Evolutionary conservation across 2,888 invertebrate species (phyloP).

Genomic region (Hipparchia sbordonii): DNA sequence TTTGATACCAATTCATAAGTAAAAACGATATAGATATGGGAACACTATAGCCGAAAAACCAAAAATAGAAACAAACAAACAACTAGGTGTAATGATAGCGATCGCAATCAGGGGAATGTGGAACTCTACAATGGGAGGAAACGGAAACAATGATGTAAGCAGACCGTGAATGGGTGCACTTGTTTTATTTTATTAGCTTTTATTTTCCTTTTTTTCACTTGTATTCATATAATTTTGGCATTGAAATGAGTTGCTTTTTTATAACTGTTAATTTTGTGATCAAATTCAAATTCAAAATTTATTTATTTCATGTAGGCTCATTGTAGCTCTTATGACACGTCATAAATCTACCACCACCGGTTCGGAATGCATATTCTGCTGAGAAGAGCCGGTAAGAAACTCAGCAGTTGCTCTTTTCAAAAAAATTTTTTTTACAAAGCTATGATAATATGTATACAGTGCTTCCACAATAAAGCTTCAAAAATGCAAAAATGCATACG

Average conservation of each 20-base stretch:
- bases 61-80: not conserved
- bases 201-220: slow-evolving; percentile 13
- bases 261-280: not conserved
- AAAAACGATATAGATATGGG: not conserved
- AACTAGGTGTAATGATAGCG: slow-evolving; percentile 16
- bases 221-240: slow-evolving; percentile 7
- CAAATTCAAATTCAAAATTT: too few relatives aligned
- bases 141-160: slow-evolving; percentile 48
- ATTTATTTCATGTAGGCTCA: too few relatives aligned
- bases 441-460: too few relatives aligned
- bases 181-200: slow-evolving; percentile 40
- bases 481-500: too few relatives aligned
- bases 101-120: slow-evolving; percentile 27
- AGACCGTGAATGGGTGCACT: slow-evolving; percentile 51
- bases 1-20: not conserved
- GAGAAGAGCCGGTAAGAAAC: too few relatives aligned
- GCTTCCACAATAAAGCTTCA: too few relatives aligned
- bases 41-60: not conserved
- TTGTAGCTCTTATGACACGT: too few relatives aligned
- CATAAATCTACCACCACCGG: too few relatives aligned
- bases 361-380: too few relatives aligned
- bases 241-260: not conserved
- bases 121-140: slow-evolving; percentile 48
- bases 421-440: too few relatives aligned
- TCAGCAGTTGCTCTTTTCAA: too few relatives aligned